A percentile compares a stretch with the other conserved stretches of the same genome.
These are phyloP conservation scores for Eumerus sabulonum DNA, from an alignment of 2,888 invertebrate species.

Conservation along the genomic window DNA sequence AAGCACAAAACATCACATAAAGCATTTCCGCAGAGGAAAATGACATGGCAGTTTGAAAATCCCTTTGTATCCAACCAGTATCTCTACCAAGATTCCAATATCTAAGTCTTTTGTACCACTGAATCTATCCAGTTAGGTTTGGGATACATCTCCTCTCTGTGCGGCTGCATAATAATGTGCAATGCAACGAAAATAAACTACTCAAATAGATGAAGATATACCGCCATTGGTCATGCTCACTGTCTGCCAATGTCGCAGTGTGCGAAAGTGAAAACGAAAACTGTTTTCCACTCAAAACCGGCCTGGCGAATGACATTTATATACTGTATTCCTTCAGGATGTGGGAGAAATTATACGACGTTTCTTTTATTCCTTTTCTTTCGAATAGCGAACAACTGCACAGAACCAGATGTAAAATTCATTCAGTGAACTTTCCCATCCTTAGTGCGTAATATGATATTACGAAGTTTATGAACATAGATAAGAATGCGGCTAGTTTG, in stretches of 20 bases:
- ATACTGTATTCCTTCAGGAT: constrained; percentile 59
- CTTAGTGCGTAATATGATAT: constrained; percentile 55
- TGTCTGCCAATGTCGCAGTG: constrained; percentile 8
- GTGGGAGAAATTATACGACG: constrained; percentile 62
- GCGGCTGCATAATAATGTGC: constrained; percentile 57
- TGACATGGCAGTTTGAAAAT: constrained; percentile 61
- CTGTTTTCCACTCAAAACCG: constrained; percentile 38
- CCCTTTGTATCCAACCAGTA: constrained; percentile 50
- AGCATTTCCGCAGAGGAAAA: constrained; percentile 37
- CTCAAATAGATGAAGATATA: constrained; percentile 63
- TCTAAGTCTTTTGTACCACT: constrained; percentile 46
- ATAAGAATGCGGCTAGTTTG: constrained; percentile 40
- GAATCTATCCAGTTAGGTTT: constrained; percentile 6
- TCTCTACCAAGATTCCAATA: constrained; percentile 38
- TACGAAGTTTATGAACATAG: constrained; percentile 51
- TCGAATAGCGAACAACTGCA: too few relatives aligned
- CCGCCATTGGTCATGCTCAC: too few relatives aligned
- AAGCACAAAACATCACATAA: constrained; percentile 40
- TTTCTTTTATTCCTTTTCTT: constrained; percentile 45
- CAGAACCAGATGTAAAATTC: constrained; percentile 15
- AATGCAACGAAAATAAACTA: constrained; percentile 61
- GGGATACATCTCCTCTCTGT: constrained; percentile 36
- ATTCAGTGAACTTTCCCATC: constrained; percentile 39
- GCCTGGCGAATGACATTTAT: constrained; percentile 40
- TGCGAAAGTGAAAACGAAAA: constrained; percentile 17